Percentiles rank a stretch among this genome's conserved stretches.
phyloP scores from a whole-genome alignment of 2,888 invertebrate species.

The Anthophora plumipes region DNA sequence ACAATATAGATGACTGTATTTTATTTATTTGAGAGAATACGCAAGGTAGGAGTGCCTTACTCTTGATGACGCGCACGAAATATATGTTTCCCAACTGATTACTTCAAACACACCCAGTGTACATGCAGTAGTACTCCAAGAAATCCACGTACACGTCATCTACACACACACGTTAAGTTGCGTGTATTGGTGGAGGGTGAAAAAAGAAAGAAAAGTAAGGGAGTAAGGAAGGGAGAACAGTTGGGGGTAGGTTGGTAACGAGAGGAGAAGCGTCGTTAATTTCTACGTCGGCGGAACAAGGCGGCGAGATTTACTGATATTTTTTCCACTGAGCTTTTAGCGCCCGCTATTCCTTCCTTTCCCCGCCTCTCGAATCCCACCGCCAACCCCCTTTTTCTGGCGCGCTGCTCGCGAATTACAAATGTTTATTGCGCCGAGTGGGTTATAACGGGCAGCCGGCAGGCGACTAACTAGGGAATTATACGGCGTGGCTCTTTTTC shows the following conservation, averaged over 20 bases:
- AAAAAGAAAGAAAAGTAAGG: background rate
- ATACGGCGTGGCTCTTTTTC: conserved; percentile 67
- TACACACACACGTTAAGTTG: background rate
- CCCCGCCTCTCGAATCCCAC: background rate
- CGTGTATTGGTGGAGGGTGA: background rate
- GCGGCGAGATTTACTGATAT: conserved; percentile 73
- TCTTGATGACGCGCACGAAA: too few species aligned
- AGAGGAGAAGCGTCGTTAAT: conserved; percentile 68
- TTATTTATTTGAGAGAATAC: too few species aligned
- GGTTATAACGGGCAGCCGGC: conserved; percentile 71
- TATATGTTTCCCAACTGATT: too few species aligned
- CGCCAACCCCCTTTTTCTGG: conserved; percentile 14
- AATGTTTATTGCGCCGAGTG: conserved; percentile 72
- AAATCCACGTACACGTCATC: background rate
- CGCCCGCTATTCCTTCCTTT: conserved; percentile 34
- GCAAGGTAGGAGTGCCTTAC: too few species aligned
- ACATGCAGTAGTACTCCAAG: conserved; percentile 11
- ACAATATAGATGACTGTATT: too few species aligned
- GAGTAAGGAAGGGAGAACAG: background rate
- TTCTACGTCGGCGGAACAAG: conserved; percentile 66
- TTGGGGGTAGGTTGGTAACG: conserved; percentile 26
- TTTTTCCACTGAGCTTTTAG: conserved; percentile 72
- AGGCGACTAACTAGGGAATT: conserved; percentile 71
- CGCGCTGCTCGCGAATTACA: conserved; percentile 68
- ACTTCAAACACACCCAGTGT: too few species aligned